Evolutionary conservation across 2,113 vertebrate species (phyloP).

Genomic region (Naja naja): DNA sequence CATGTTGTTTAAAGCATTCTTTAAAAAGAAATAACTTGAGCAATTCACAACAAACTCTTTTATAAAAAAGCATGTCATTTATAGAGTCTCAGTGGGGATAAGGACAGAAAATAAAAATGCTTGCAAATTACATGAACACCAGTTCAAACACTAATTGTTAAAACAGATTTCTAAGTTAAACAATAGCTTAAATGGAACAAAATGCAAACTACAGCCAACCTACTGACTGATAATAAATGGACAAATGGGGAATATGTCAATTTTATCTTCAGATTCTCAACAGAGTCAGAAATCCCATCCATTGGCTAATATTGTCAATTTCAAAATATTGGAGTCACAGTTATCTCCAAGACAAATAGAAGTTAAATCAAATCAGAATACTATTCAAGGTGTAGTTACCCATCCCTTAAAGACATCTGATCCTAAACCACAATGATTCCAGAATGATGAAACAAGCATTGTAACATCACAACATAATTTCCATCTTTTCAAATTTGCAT

Average conservation of each 20-base stretch:
- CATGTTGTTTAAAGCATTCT: neutral
- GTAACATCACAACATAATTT: neutral
- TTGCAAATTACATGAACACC: neutral
- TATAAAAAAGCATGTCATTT: neutral
- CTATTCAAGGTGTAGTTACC: slow-evolving; percentile 37
- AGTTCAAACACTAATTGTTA: neutral
- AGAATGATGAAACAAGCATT: neutral
- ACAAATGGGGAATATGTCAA: neutral
- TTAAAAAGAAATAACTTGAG: neutral
- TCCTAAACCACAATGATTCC: neutral
- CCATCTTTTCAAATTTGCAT: neutral
- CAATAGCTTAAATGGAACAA: neutral
- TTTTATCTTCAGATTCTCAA: too few species aligned
- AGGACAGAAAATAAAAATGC: neutral
- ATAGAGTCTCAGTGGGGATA: neutral
- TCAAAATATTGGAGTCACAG: slow-evolving; percentile 46
- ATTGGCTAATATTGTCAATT: slow-evolving; percentile 52
- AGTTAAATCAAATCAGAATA: slow-evolving; percentile 39
- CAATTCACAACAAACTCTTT: neutral
- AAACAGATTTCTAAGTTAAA: neutral
- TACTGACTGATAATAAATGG: neutral
- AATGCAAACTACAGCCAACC: neutral
- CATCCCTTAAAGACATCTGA: neutral
- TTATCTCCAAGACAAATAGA: slow-evolving; percentile 29
- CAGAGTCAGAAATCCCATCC: slow-evolving; percentile 2